phyloP scores from a whole-genome alignment of 1,140 invertebrate genomes.

The Holotrichia oblita region DNA sequence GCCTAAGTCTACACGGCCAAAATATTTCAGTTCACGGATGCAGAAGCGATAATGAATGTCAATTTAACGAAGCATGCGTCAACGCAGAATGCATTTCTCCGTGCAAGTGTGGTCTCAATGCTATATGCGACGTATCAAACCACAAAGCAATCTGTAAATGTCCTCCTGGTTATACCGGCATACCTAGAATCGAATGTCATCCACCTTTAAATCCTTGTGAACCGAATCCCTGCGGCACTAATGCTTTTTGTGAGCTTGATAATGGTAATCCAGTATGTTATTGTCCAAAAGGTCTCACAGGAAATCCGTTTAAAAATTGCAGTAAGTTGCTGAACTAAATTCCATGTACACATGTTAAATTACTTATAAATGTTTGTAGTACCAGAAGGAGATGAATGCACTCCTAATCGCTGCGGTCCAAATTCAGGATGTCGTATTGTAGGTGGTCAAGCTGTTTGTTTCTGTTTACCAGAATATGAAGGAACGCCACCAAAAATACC shows the following conservation, averaged over 20 bases:
- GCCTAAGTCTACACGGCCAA: too few species aligned
- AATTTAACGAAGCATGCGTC: constrained; percentile 75
- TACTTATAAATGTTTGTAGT: constrained; percentile 67
- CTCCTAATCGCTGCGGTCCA: constrained; percentile 84
- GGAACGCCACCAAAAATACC: constrained; percentile 79
- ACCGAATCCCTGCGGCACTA: constrained; percentile 85
- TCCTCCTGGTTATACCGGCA: constrained; percentile 76
- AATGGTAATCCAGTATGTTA: constrained; percentile 88
- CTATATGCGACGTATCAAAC: constrained; percentile 78
- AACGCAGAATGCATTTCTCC: constrained; percentile 78
- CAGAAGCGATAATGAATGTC: constrained; percentile 73
- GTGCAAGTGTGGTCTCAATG: constrained; percentile 79
- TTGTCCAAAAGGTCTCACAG: constrained; percentile 88
- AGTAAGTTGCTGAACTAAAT: constrained; percentile 71
- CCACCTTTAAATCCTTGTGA: constrained; percentile 76
- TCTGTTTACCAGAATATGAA: constrained; percentile 88
- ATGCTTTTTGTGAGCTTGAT: constrained; percentile 85
- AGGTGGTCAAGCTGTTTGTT: constrained; percentile 77
- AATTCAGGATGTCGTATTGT: constrained; percentile 82
- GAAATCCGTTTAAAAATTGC: constrained; percentile 91
- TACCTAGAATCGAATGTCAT: constrained; percentile 71
- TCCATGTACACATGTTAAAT: background rate
- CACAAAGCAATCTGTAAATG: constrained; percentile 81
- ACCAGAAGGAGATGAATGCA: constrained; percentile 85
- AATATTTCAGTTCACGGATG: constrained; percentile 70